Evolutionary conservation across 2,797 vertebrate genomes (phyloP).

Genomic region (Hydrocynus forskahlii): DNA sequence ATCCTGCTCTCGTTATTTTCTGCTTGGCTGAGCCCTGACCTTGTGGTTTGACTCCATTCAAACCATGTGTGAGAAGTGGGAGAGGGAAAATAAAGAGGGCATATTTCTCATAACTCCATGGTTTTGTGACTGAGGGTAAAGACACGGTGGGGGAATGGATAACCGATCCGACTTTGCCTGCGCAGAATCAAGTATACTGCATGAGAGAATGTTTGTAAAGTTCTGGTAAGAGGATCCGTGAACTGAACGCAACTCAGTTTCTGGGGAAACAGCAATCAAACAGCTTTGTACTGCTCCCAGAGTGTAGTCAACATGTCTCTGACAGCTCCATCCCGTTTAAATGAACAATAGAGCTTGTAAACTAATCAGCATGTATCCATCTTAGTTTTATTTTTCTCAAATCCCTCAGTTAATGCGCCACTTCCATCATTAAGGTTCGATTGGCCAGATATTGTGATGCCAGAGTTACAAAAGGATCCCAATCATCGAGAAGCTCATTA

Average conservation of each 20-base stretch:
- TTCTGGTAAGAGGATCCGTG: not conserved
- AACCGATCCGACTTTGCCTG: not conserved
- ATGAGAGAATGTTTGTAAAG: not conserved
- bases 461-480: slow-evolving; percentile 23
- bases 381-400: not conserved
- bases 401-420: not conserved
- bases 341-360: not conserved
- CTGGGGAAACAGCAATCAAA: not conserved
- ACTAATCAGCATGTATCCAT: not conserved
- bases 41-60: slow-evolving; percentile 64
- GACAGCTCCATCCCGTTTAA: not conserved
- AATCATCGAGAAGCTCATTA: not conserved
- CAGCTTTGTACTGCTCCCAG: too few relatives aligned
- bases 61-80: slow-evolving; percentile 72
- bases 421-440: not conserved
- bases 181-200: not conserved
- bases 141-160: not conserved
- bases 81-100: slow-evolving; percentile 62
- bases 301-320: not conserved
- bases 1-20: slow-evolving; percentile 65
- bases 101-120: slow-evolving; percentile 47
- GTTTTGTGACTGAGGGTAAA: not conserved
- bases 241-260: not conserved
- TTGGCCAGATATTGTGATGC: slow-evolving; percentile 20
- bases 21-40: slow-evolving; percentile 65